These are phyloP conservation scores for Cromileptes altivelis DNA, from an alignment of 2,113 vertebrate genomes.

Conservation along the genomic window DNA sequence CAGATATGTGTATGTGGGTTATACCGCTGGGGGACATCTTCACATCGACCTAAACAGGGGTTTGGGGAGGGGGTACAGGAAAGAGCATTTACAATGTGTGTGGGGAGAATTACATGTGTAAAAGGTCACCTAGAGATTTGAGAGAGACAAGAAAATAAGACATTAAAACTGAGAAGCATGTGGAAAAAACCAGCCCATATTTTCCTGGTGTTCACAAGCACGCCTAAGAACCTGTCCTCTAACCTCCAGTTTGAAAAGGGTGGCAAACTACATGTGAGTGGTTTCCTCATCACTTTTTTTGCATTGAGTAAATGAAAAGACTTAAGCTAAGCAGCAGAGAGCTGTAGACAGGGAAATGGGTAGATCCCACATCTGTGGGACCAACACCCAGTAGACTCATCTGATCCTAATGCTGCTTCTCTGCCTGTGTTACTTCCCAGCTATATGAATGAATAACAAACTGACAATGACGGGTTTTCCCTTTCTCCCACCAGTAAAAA, in stretches of 20 bases:
- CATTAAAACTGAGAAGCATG: background rate
- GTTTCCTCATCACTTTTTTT: background rate
- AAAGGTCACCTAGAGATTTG: background rate
- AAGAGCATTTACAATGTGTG: background rate
- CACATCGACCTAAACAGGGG: conserved; percentile 4
- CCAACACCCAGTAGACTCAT: background rate
- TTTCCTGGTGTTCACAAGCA: background rate
- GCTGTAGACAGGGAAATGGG: background rate
- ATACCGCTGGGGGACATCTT: background rate
- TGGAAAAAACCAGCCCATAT: background rate
- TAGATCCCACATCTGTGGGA: background rate
- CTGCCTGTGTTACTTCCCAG: background rate
- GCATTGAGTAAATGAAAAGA: background rate
- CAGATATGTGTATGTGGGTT: background rate
- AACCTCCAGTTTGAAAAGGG: background rate
- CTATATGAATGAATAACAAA: too few relatives aligned
- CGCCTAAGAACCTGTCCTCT: background rate
- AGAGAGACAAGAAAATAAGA: background rate
- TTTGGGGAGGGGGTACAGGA: too few relatives aligned
- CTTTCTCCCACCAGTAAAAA: background rate
- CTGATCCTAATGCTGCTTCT: background rate
- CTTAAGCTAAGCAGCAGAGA: background rate
- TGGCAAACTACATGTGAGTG: background rate
- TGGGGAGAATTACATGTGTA: background rate
- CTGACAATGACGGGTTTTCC: too few relatives aligned